A percentile compares a stretch with the other conserved stretches of the same genome.
phyloP scores from a whole-genome alignment of 2,888 invertebrate species.

The Brenthis ino region DNA sequence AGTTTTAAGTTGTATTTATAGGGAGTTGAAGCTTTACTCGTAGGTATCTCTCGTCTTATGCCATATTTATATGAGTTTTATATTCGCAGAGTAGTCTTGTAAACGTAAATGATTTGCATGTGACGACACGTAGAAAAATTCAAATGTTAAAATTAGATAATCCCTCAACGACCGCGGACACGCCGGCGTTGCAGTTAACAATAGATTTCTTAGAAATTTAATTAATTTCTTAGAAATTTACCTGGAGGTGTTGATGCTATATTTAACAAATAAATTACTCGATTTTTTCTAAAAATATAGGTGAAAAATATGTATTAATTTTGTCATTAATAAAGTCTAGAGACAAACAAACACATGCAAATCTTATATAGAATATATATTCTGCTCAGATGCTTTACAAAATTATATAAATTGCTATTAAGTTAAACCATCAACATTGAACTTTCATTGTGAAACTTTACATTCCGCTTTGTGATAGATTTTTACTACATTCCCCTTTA shows the following conservation, averaged over 20 bases:
- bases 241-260: too few species aligned
- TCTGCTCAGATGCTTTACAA: slow-evolving; percentile 16
- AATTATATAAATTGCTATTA: slow-evolving; percentile 5
- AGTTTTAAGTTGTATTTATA: slow-evolving; percentile 55
- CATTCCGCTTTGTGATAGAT: slow-evolving; percentile 55
- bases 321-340: too few species aligned
- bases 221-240: too few species aligned
- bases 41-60: slow-evolving; percentile 40
- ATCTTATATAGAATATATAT: slow-evolving; percentile 1
- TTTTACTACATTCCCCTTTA: slow-evolving; percentile 42
- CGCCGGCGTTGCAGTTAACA: too few species aligned
- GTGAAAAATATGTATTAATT: too few species aligned
- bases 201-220: too few species aligned
- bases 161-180: too few species aligned
- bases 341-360: slow-evolving; percentile 1
- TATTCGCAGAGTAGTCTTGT: slow-evolving; percentile 6
- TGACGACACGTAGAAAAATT: background rate
- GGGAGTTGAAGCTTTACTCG: slow-evolving; percentile 73
- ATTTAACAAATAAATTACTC: too few species aligned
- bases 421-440: background rate
- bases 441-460: slow-evolving; percentile 35
- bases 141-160: too few species aligned
- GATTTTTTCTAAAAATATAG: too few species aligned
- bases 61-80: slow-evolving; percentile 53
- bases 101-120: background rate